A percentile compares a stretch with the other conserved stretches of the same genome.
These are phyloP conservation scores for Mionectes macconnelli DNA, from an alignment of 2,113 vertebrate species.

Conservation along the genomic window DNA sequence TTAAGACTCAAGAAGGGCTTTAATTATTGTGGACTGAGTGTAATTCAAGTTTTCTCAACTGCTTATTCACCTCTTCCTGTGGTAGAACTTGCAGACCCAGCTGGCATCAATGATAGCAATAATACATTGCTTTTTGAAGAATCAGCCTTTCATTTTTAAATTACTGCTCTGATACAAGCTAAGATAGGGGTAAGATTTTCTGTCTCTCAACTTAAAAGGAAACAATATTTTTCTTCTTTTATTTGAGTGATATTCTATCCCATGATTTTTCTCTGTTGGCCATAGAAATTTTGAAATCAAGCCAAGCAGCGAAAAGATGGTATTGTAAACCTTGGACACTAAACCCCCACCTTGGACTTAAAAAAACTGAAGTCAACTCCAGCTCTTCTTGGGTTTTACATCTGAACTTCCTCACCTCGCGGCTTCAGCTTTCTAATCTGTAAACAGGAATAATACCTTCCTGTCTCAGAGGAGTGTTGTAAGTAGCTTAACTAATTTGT, in stretches of 20 bases:
- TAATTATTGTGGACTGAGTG: background rate
- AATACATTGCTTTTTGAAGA: background rate
- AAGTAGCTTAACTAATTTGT: background rate
- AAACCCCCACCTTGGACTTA: background rate
- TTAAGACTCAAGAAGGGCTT: background rate
- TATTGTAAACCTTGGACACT: background rate
- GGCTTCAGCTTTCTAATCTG: background rate
- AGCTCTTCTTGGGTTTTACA: background rate
- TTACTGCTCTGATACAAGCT: background rate
- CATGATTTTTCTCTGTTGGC: background rate
- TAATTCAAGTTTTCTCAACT: background rate
- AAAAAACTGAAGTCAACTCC: background rate
- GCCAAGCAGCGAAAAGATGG: background rate
- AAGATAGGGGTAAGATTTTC: background rate
- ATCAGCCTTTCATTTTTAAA: background rate
- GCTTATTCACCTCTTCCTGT: background rate
- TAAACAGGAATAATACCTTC: constrained; percentile 27
- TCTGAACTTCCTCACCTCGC: background rate
- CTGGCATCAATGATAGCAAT: background rate
- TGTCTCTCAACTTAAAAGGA: background rate
- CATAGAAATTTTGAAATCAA: background rate
- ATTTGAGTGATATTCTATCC: background rate
- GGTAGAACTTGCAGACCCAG: background rate
- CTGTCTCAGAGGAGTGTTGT: background rate
- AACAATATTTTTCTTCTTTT: background rate